Evolutionary conservation across 2,113 vertebrate genomes (phyloP).

Genomic region (Amphilophus citrinellus): DNA sequence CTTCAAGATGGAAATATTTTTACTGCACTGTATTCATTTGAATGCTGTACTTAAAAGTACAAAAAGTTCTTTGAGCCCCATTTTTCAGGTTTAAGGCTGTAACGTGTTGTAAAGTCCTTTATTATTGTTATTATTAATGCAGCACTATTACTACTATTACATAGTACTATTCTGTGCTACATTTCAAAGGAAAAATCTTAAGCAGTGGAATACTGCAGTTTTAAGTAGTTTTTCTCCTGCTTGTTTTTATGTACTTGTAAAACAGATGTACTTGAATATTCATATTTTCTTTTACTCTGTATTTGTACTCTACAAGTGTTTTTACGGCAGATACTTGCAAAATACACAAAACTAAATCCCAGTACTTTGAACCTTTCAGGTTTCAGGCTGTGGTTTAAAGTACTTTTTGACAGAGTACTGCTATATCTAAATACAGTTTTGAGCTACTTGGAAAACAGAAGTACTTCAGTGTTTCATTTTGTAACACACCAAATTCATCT

Average conservation of each 20-base stretch:
- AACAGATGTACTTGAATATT: neutral
- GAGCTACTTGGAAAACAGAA: neutral
- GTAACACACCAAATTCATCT: no score
- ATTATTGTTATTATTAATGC: neutral
- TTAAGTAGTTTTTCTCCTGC: neutral
- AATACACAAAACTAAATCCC: neutral
- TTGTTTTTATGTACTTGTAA: neutral
- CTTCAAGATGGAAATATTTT: neutral
- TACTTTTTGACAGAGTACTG: neutral
- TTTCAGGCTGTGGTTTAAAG: neutral
- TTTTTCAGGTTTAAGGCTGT: neutral
- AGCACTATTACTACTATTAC: neutral
- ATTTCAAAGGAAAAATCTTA: neutral
- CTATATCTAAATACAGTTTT: neutral
- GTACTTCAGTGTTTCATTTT: neutral
- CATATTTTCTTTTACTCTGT: neutral
- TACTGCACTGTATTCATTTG: no score
- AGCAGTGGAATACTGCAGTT: neutral
- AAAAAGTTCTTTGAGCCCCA: neutral
- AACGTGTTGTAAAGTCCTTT: neutral
- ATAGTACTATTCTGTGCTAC: neutral
- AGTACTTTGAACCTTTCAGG: neutral
- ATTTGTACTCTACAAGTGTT: neutral
- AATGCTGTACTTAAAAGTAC: no score
- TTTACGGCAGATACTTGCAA: neutral